Evolutionary conservation across 2,888 invertebrate genomes (phyloP).

Genomic region (Penaeus monodon): DNA sequence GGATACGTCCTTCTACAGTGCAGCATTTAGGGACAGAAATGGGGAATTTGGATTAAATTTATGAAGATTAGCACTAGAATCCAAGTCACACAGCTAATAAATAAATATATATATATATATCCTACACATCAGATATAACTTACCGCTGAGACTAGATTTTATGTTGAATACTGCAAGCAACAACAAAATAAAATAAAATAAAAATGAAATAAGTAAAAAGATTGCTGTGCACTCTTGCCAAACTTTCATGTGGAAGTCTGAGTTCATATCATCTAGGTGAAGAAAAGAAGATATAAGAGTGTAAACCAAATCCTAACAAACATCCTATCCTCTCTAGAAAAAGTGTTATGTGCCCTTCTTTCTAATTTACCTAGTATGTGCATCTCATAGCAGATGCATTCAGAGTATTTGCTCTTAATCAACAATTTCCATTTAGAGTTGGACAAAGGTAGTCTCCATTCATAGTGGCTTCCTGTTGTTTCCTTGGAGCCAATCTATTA

Average conservation of each 20-base stretch:
- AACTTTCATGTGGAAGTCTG: slow-evolving; percentile 17
- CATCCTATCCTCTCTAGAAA: slow-evolving; percentile 19
- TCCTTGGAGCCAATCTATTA: too few species aligned
- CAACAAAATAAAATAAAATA: slow-evolving; percentile 13
- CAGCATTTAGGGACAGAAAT: slow-evolving; percentile 26
- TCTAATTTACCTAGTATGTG: slow-evolving; percentile 12
- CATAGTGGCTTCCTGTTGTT: too few species aligned
- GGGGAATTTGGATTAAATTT: slow-evolving; percentile 16
- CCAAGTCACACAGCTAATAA: not conserved
- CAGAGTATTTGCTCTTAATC: not conserved
- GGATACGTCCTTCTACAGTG: slow-evolving; percentile 38
- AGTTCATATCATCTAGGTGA: slow-evolving; percentile 17
- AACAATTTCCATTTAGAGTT: not conserved
- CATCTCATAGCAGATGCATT: slow-evolving; percentile 30
- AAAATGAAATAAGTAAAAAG: not conserved
- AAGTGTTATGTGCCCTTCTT: slow-evolving; percentile 19
- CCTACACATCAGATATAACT: slow-evolving; percentile 17
- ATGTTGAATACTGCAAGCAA: slow-evolving; percentile 27
- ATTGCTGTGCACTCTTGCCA: slow-evolving; percentile 4
- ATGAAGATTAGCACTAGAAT: slow-evolving; percentile 10
- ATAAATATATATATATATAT: not conserved
- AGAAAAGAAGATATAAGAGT: not conserved
- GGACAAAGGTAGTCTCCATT: too few species aligned
- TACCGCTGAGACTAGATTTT: slow-evolving; percentile 6
- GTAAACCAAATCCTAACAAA: slow-evolving; percentile 13